Evolutionary conservation across 2,888 invertebrate species (phyloP).

Genomic region (Acrocera orbiculus): DNA sequence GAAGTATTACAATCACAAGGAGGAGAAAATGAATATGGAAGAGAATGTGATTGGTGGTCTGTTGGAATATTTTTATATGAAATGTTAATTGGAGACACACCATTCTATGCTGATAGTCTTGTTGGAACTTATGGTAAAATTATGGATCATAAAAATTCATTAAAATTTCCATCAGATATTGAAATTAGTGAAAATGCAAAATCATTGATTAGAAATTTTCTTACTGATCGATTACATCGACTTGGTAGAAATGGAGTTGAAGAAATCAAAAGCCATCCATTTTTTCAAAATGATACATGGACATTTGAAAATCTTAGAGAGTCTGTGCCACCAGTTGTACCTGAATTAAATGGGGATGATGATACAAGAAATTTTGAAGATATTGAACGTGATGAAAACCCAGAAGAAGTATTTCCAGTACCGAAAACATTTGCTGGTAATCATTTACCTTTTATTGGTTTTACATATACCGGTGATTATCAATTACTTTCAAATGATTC

Average conservation of each 20-base stretch:
- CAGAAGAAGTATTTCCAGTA: slow-evolving; percentile 86
- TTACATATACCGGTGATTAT: slow-evolving; percentile 91
- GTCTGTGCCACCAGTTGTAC: slow-evolving; percentile 91
- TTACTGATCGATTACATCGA: slow-evolving; percentile 79
- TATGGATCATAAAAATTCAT: slow-evolving; percentile 94
- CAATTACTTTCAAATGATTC: slow-evolving; percentile 50
- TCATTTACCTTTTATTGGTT: slow-evolving; percentile 95
- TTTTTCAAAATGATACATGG: slow-evolving; percentile 96
- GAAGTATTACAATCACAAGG: slow-evolving; percentile 96
- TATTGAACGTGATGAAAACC: slow-evolving; percentile 81
- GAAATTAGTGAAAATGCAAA: slow-evolving; percentile 79
- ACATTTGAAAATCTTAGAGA: slow-evolving; percentile 89
- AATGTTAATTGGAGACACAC: slow-evolving; percentile 97
- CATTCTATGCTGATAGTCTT: slow-evolving; percentile 96
- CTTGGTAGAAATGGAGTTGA: slow-evolving; percentile 83
- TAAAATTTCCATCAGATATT: slow-evolving; percentile 88
- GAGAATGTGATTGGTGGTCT: slow-evolving; percentile 99
- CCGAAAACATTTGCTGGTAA: slow-evolving; percentile 98
- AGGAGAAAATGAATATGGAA: slow-evolving; percentile 86
- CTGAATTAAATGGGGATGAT: slow-evolving; percentile 87
- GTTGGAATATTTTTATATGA: slow-evolving; percentile 98
- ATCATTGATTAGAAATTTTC: slow-evolving; percentile 78
- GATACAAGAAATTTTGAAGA: slow-evolving; percentile 99
- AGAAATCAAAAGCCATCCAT: slow-evolving; percentile 86
- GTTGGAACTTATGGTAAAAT: slow-evolving; percentile 98